Base-by-base conservation (phyloP, 1,140 invertebrate species). In the Diorhabda carinulata region DNA sequence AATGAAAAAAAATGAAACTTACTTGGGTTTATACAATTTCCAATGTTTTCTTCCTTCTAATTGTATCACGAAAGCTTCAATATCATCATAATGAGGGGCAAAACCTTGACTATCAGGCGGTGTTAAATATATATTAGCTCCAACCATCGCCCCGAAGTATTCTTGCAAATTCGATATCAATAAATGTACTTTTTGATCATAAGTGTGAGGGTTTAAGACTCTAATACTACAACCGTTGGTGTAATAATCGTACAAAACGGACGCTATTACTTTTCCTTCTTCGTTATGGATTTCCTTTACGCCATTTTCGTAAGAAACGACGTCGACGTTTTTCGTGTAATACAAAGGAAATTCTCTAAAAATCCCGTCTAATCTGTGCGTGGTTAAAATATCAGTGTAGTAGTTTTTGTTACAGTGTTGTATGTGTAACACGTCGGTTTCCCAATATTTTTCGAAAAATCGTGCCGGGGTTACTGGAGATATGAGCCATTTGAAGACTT, bases 81-180 rank as follows among this genome's bases (percentile, higher is more conserved):
- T 98, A 78, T 99, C 97, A 85, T 99, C 97, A 82, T 92, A 99
- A 83, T 99, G 97, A 1, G 97, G 97, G 2, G 97, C 97, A 86
- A 99, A 99, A 0, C 97, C 97, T 86, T 98, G 96, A 75, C 92
- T 92, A 67, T 92, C 91, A 5, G 96, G 90, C 9, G 97, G 97
- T n/a, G 97, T 98, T 60, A 99, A 81, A 79, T 98, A 99, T 8
- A 91, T 87, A 88, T 99, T 99, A 3, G 94, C 92, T 6, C 97
- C 97, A 59, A 97, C 94, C 83, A 96, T 92, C 68, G 92, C 96
- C 61, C 91, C 91, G 79, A 99, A 98, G 78, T 89, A 92, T 82
- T 99, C 97, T 83, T 99, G 97, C 61, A 99, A 81, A 6, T 87
- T 87, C n/a, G 92, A 82, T 82, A 89, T 88, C 3, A 91, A 66